Conservation (phyloP, 2,888 invertebrate genomes). For the Hecatera dysodea region DNA sequence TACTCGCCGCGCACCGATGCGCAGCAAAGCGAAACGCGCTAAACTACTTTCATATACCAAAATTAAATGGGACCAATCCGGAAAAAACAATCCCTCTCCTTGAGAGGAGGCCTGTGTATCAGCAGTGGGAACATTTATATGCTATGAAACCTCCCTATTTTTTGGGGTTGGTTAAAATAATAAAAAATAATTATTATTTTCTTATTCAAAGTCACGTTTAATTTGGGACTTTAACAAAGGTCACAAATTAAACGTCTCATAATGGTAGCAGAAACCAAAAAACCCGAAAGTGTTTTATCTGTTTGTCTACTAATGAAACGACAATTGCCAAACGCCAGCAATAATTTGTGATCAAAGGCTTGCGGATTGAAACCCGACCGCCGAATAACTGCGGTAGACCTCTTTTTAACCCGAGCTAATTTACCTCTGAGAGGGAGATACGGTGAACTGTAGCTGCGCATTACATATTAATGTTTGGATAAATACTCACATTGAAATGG, state of each 20-base stretch:
- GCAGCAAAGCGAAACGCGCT: too few relatives aligned
- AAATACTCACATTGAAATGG: slow-evolving; percentile 11
- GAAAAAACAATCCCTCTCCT: too few relatives aligned
- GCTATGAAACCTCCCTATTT: too few relatives aligned
- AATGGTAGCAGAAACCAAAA: background rate
- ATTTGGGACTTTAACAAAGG: too few relatives aligned
- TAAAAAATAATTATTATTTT: too few relatives aligned
- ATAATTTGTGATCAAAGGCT: slow-evolving; percentile 53
- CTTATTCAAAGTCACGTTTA: too few relatives aligned
- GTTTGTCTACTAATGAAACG: slow-evolving; percentile 32
- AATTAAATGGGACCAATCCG: too few relatives aligned
- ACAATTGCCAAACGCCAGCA: slow-evolving; percentile 50
- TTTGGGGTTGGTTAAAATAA: too few relatives aligned
- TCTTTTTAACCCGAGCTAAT: slow-evolving; percentile 58
- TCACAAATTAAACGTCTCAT: background rate
- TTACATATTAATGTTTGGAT: slow-evolving; percentile 47
- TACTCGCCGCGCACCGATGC: too few relatives aligned
- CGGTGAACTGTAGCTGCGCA: slow-evolving; percentile 11
- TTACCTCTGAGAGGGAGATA: slow-evolving; percentile 44
- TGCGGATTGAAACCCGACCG: slow-evolving; percentile 56
- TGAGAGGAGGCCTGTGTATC: too few relatives aligned
- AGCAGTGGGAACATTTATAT: too few relatives aligned
- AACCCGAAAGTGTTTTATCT: slow-evolving; percentile 28
- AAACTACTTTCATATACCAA: too few relatives aligned
- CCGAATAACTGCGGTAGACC: slow-evolving; percentile 55